Evolutionary conservation across 2,797 vertebrate species (phyloP).

Genomic region (Diceros bicornis): DNA sequence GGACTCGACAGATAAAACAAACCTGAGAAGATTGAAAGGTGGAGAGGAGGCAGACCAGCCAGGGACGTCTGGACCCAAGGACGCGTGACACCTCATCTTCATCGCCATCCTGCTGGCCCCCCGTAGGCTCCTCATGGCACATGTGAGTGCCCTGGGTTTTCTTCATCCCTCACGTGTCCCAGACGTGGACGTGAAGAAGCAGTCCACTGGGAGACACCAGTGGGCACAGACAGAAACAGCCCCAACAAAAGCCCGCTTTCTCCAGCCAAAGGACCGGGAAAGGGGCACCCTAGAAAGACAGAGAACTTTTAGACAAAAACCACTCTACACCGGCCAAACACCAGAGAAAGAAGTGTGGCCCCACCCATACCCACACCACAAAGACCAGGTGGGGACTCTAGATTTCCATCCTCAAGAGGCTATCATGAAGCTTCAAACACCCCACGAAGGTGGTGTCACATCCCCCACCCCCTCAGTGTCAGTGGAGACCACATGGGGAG

Average conservation of each 20-base stretch:
- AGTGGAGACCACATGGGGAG: background rate
- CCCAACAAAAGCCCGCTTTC: background rate
- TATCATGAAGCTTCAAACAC: background rate
- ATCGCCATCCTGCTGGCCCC: constrained; percentile 92
- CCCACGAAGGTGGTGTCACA: background rate
- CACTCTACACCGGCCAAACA: background rate
- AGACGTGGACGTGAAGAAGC: background rate
- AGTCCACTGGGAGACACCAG: background rate
- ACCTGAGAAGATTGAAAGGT: background rate
- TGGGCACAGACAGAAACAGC: background rate
- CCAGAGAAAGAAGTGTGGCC: background rate
- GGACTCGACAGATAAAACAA: background rate
- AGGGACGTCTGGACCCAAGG: background rate
- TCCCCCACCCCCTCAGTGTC: too few species aligned
- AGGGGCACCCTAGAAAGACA: background rate
- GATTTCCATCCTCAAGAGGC: background rate
- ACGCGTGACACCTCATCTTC: constrained; percentile 91
- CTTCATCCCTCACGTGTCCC: background rate
- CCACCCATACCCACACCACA: too few species aligned
- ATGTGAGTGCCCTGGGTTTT: background rate
- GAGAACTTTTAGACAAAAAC: background rate
- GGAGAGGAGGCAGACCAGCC: background rate
- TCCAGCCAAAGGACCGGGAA: background rate
- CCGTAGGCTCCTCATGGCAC: constrained; percentile 91
- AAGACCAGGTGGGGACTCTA: background rate